Conservation (phyloP, 2,113 vertebrate species). For the Climacteris rufus region DNA sequence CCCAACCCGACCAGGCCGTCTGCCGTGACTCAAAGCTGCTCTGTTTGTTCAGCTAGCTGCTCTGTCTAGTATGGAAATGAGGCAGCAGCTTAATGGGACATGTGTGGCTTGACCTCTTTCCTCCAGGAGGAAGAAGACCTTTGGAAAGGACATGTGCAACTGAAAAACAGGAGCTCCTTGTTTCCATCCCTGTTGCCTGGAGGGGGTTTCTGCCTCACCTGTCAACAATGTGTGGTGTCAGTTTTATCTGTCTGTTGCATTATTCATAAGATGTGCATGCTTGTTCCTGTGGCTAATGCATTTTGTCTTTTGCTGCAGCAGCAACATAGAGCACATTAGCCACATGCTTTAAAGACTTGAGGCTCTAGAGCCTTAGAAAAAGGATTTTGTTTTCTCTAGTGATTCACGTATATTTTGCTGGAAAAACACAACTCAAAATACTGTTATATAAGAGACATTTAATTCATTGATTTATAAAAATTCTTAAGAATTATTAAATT, state of each 20-base stretch:
- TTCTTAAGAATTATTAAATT: background rate
- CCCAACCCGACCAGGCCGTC: background rate
- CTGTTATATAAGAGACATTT: background rate
- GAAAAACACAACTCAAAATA: background rate
- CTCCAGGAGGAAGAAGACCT: background rate
- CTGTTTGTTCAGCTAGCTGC: background rate
- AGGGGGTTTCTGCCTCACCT: background rate
- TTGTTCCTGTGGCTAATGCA: background rate
- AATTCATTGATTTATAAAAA: background rate
- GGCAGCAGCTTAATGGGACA: background rate
- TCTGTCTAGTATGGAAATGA: background rate
- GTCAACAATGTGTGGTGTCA: background rate
- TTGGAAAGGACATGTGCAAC: accelerated
- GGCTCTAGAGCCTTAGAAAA: background rate
- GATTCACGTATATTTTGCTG: background rate
- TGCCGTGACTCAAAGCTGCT: background rate
- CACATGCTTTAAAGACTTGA: background rate
- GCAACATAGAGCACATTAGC: background rate
- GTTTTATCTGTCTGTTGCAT: background rate
- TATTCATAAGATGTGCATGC: background rate
- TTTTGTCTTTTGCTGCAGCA: background rate
- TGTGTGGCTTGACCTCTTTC: background rate
- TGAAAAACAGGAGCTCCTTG: background rate
- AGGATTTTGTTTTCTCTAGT: background rate
- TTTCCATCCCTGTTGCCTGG: background rate